Evolutionary conservation across 2,888 invertebrate genomes (phyloP).

Genomic region (Mamestra brassicae): DNA sequence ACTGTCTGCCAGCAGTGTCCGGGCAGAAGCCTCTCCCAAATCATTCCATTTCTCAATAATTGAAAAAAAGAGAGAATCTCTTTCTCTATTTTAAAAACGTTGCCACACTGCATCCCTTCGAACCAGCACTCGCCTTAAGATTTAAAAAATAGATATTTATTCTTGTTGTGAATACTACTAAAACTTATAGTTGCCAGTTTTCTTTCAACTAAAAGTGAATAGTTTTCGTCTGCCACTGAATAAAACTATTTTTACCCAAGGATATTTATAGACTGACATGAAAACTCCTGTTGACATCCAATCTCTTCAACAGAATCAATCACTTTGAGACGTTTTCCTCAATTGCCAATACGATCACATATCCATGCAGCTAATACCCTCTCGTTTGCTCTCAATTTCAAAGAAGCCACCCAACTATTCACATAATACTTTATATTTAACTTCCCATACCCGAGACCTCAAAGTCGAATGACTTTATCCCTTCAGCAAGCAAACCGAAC

Average conservation of each 20-base stretch:
- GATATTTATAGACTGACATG: constrained; percentile 4
- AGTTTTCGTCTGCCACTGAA: not conserved
- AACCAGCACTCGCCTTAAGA: no score
- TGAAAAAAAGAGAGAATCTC: no score
- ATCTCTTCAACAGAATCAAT: constrained; percentile 49
- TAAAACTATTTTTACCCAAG: not conserved
- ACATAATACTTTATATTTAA: constrained; percentile 47
- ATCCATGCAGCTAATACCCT: constrained; percentile 32
- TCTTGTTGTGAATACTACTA: not conserved
- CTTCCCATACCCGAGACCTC: constrained; percentile 38
- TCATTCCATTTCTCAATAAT: no score
- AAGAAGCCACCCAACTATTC: constrained; percentile 54
- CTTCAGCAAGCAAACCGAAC: constrained; percentile 55
- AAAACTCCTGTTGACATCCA: constrained; percentile 29
- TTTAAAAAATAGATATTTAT: not conserved
- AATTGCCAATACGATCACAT: constrained; percentile 36
- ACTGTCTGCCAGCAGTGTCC: no score
- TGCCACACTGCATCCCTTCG: no score
- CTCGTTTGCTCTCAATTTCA: constrained; percentile 41
- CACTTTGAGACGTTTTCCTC: constrained; percentile 46
- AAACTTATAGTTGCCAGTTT: not conserved
- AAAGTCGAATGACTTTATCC: constrained; percentile 58
- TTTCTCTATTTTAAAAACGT: no score
- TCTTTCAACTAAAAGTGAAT: not conserved
- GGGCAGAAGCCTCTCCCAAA: no score